A percentile compares a stretch with the other conserved stretches of the same genome.
Evolutionary conservation across 37 sponge, comb jelly and placozoan species (phyloP).

Genomic region (Geodia barretti): DNA sequence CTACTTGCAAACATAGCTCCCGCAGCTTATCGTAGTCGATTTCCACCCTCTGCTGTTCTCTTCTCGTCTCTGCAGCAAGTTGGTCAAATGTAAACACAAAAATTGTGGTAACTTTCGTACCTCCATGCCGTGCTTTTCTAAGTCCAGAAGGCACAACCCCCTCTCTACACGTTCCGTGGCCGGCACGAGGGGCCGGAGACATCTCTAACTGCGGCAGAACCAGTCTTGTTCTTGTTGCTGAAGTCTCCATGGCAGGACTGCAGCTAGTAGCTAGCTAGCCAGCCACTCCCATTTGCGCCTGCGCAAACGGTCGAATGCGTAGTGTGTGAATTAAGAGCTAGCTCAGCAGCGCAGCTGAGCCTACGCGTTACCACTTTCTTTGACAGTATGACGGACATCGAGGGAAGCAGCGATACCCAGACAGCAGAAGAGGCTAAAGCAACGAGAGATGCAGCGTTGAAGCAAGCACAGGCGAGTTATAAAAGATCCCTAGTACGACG

Average conservation of each 20-base stretch:
- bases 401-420: not conserved
- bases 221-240: not conserved
- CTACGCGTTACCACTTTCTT: not conserved
- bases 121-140: no score
- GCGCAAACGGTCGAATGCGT: not conserved
- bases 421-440: not conserved
- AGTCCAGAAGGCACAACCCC: conserved; percentile 9
- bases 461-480: conserved; percentile 2
- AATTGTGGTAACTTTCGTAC: not conserved
- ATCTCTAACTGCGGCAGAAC: not conserved
- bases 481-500: no score
- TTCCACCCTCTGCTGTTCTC: not conserved
- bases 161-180: conserved; percentile 10
- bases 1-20: conserved; percentile 12
- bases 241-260: not conserved
- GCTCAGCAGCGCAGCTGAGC: not conserved
- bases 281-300: not conserved
- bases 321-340: no score
- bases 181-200: not conserved
- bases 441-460: not conserved
- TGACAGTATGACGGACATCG: not conserved
- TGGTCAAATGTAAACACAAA: not conserved
- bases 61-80: not conserved
- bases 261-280: not conserved
- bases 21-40: conserved; percentile 37